Conservation (phyloP, 2,113 vertebrate species). For the Patagioenas fasciata region DNA sequence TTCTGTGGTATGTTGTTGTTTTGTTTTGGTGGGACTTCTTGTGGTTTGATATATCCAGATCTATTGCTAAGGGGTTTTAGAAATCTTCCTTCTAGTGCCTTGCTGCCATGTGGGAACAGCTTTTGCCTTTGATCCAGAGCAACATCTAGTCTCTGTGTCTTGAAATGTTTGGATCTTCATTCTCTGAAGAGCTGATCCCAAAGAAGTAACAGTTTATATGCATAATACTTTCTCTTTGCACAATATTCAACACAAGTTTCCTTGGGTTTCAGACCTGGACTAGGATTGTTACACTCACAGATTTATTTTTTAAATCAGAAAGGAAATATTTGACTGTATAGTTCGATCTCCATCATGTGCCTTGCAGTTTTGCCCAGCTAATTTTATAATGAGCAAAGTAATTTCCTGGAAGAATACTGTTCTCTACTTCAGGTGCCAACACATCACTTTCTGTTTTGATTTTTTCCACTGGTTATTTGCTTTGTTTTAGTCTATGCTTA, state of each 20-base stretch:
- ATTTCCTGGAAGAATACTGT: not conserved
- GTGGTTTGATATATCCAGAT: not conserved
- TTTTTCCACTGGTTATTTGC: not conserved
- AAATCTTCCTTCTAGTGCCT: not conserved
- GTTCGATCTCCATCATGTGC: not conserved
- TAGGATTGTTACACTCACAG: not conserved
- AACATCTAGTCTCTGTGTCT: not conserved
- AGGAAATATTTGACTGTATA: not conserved
- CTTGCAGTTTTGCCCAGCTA: not conserved
- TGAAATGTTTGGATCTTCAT: not conserved
- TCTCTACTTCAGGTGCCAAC: not conserved
- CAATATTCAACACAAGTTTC: not conserved
- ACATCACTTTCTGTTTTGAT: not conserved
- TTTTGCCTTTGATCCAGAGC: not conserved
- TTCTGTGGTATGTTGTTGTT: no score
- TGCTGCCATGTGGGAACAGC: not conserved
- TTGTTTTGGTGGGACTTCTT: not conserved
- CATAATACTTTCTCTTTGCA: not conserved
- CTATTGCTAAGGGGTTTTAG: not conserved
- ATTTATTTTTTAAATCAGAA: not conserved
- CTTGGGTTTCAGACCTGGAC: not conserved
- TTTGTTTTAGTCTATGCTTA: not conserved
- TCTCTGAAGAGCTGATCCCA: fast-evolving
- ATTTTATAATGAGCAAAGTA: not conserved
- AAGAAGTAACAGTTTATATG: not conserved